phyloP scores from a whole-genome alignment of 1,140 invertebrate genomes.

The Nylanderia fulva region DNA sequence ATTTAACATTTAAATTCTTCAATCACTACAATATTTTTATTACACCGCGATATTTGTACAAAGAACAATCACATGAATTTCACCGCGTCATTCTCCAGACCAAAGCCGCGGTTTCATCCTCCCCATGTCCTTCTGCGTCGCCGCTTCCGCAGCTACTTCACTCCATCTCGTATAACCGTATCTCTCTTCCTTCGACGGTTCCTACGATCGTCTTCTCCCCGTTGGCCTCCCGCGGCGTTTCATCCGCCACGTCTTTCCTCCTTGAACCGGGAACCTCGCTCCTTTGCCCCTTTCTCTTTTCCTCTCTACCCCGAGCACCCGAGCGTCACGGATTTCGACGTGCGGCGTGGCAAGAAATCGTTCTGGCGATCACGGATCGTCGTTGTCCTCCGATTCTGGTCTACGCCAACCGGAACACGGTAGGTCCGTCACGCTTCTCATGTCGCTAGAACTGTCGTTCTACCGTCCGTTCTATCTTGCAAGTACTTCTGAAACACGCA shows the following conservation, averaged over 20 bases:
- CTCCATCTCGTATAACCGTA: neutral
- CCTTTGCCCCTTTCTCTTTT: conserved; percentile 22
- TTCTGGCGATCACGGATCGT: conserved; percentile 31
- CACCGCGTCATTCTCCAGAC: conserved; percentile 59
- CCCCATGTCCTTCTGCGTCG: conserved; percentile 65
- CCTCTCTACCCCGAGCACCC: conserved; percentile 44
- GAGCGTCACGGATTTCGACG: conserved; percentile 53
- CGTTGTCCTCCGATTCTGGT: conserved; percentile 34
- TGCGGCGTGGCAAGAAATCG: conserved; percentile 45
- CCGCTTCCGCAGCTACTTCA: conserved; percentile 19
- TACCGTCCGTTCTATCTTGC: conserved; percentile 49
- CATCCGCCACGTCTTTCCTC: conserved; percentile 46
- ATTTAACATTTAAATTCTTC: conserved; percentile 86
- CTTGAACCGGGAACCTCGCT: conserved; percentile 56
- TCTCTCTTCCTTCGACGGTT: conserved; percentile 60
- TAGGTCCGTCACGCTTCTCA: conserved; percentile 59
- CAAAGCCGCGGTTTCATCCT: conserved; percentile 38
- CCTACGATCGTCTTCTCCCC: conserved; percentile 45
- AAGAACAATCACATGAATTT: conserved; percentile 87
- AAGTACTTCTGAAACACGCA: conserved; percentile 69
- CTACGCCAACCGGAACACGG: conserved; percentile 56
- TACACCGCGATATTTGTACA: conserved; percentile 86
- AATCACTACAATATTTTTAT: conserved; percentile 85
- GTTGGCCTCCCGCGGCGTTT: conserved; percentile 56
- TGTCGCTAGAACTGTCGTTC: conserved; percentile 70